A percentile compares a stretch with the other conserved stretches of the same genome.
phyloP scores from a whole-genome alignment of 64 coral and sea anemone genomes.

The Exaiptasia diaphana region DNA sequence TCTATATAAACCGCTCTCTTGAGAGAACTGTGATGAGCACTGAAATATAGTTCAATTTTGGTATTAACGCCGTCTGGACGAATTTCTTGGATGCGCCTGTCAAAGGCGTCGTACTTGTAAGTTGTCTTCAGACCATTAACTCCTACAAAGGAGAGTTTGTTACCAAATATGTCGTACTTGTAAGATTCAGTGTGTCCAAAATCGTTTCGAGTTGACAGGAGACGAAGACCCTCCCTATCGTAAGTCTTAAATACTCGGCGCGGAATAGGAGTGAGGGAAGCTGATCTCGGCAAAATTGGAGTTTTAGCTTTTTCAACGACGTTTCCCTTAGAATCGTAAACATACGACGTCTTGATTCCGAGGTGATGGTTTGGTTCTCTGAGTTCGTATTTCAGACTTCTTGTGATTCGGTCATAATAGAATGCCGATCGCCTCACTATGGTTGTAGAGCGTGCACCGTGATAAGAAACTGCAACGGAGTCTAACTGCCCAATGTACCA shows the following conservation, averaged over 20 bases:
- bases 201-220: background rate
- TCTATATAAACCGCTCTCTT: background rate
- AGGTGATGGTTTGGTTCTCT: background rate
- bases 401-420: background rate
- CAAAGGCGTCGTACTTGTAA: background rate
- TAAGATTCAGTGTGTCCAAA: background rate
- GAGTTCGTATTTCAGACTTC: background rate
- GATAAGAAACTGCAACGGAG: background rate
- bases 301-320: background rate
- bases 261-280: background rate
- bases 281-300: background rate
- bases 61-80: background rate
- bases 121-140: background rate
- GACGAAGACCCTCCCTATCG: background rate
- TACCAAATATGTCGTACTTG: background rate
- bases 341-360: background rate
- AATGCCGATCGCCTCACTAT: background rate
- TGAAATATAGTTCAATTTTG: background rate
- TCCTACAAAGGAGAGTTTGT: background rate
- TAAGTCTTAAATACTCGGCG: background rate
- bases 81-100: background rate
- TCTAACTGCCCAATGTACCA: constrained; percentile 7
- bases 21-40: too few relatives aligned
- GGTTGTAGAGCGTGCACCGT: background rate
- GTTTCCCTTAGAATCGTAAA: background rate